Conservation (phyloP, 2,888 invertebrate genomes). For the Allacma fusca region DNA sequence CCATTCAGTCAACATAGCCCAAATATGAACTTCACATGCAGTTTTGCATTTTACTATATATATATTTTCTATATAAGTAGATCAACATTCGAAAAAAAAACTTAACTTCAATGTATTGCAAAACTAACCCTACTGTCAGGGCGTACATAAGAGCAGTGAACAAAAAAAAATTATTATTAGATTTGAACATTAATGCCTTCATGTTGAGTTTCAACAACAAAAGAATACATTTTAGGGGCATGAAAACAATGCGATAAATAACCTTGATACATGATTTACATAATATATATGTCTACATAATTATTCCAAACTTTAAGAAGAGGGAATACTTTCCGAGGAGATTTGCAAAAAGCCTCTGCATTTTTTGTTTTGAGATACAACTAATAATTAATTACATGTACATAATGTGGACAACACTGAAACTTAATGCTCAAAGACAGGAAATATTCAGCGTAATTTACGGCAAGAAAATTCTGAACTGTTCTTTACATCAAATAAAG, state of each 20-base stretch:
- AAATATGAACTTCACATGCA: neutral
- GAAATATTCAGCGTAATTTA: neutral
- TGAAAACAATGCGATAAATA: neutral
- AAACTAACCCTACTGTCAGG: neutral
- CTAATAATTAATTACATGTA: too few species aligned
- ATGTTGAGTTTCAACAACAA: neutral
- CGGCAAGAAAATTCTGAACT: slow-evolving; percentile 21
- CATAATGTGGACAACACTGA: too few species aligned
- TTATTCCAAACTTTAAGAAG: too few species aligned
- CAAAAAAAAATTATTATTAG: neutral
- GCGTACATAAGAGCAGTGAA: neutral
- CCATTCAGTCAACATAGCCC: neutral
- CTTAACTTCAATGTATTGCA: neutral
- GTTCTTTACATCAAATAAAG: slow-evolving; percentile 37
- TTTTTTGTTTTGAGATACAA: too few species aligned
- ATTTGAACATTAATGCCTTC: slow-evolving; percentile 1
- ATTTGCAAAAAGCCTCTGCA: too few species aligned
- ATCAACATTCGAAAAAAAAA: neutral
- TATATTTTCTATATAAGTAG: neutral
- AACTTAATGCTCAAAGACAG: neutral
- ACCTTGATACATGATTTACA: too few species aligned
- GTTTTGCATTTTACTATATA: neutral
- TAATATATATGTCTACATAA: too few species aligned
- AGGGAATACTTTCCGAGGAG: too few species aligned
- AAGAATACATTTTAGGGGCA: neutral